Evolutionary conservation across 2,113 vertebrate species (phyloP).

Genomic region (Piaya cayana): DNA sequence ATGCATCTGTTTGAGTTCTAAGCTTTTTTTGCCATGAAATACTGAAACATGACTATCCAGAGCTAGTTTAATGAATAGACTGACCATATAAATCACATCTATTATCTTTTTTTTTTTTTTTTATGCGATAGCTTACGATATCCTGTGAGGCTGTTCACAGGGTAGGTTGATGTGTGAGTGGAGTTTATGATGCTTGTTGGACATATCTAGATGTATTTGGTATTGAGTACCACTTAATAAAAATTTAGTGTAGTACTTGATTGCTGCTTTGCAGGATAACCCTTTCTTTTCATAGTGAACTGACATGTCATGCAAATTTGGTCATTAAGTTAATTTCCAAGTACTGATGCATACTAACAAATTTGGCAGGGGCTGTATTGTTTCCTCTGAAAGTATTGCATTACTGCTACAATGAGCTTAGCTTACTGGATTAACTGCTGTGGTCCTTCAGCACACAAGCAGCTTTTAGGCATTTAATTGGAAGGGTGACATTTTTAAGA

Average conservation of each 20-base stretch:
- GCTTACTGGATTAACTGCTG: background rate
- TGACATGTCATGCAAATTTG: background rate
- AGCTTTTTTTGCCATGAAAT: background rate
- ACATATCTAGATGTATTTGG: background rate
- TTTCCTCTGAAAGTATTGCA: background rate
- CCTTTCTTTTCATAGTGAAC: background rate
- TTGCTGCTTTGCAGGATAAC: background rate
- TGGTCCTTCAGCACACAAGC: background rate
- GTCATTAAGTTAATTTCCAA: background rate
- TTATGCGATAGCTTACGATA: background rate
- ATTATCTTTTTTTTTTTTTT: background rate
- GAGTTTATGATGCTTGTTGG: background rate
- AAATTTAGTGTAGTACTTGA: background rate
- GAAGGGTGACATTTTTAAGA: background rate
- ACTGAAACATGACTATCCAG: background rate
- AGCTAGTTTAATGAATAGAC: background rate
- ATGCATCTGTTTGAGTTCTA: background rate
- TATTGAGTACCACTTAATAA: background rate
- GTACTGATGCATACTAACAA: background rate
- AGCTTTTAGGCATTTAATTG: background rate
- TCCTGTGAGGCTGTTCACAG: background rate
- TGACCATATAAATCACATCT: background rate
- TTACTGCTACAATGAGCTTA: background rate
- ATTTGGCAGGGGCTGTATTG: background rate
- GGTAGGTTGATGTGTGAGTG: background rate